phyloP scores from a whole-genome alignment of 2,797 vertebrate genomes.

The Pristis pectinata region DNA sequence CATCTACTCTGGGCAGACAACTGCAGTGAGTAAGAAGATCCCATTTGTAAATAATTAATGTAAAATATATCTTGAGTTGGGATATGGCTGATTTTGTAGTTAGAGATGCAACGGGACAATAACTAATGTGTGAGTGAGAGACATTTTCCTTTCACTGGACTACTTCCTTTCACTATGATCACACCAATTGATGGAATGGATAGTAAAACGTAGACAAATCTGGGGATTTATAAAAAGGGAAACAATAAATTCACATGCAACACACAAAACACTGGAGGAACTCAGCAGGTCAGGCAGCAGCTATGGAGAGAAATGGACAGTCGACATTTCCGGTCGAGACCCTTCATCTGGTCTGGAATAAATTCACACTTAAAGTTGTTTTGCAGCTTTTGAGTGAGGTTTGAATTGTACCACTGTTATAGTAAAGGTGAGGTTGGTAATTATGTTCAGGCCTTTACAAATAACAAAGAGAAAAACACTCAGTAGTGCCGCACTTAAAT shows the following conservation, averaged over 20 bases:
- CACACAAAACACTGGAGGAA: no score
- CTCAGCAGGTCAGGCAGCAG: no score
- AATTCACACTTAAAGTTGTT: neutral
- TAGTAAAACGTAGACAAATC: neutral
- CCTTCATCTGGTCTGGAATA: no score
- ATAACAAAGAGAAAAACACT: neutral
- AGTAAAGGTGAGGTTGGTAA: neutral
- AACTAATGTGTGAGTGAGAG: neutral
- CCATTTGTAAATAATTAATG: neutral
- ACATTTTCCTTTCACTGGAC: neutral
- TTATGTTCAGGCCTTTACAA: neutral
- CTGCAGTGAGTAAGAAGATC: neutral
- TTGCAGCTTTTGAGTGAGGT: neutral
- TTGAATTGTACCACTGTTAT: neutral
- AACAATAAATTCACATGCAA: neutral
- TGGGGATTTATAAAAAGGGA: neutral
- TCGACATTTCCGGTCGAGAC: no score
- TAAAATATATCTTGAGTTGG: neutral
- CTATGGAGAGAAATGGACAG: no score
- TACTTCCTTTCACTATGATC: neutral
- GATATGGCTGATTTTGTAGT: neutral
- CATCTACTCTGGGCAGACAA: neutral
- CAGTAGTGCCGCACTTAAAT: no score
- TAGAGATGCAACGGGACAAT: neutral
- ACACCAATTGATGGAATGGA: neutral